Evolutionary conservation across 2,113 vertebrate species (phyloP).

Genomic region (Hymenochirus boettgeri): DNA sequence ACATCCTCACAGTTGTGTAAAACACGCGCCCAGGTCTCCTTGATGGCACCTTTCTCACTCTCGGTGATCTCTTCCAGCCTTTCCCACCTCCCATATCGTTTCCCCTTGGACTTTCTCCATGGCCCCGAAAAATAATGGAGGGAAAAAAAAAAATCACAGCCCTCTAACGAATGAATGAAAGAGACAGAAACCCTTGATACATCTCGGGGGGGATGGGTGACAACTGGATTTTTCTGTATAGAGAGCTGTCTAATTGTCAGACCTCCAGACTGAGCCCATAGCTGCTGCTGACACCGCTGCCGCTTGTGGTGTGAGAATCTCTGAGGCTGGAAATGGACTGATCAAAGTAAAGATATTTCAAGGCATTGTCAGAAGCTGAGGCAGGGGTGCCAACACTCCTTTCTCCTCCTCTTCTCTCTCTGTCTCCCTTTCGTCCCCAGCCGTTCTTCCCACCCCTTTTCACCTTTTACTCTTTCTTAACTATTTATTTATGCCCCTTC

Average conservation of each 20-base stretch:
- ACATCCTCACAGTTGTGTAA: slow-evolving; percentile 91
- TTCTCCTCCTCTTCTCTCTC: slow-evolving; percentile 12
- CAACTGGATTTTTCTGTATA: slow-evolving; percentile 37
- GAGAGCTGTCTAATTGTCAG: slow-evolving; percentile 49
- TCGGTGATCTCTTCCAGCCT: slow-evolving; percentile 85
- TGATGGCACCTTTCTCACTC: slow-evolving; percentile 81
- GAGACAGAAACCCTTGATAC: slow-evolving; percentile 13
- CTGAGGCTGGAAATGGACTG: slow-evolving; percentile 55
- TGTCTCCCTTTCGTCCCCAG: slow-evolving; percentile 29
- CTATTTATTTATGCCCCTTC: slow-evolving; percentile 21
- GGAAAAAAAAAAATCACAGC: slow-evolving; percentile 42
- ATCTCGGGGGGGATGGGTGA: background rate
- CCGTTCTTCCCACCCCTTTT: slow-evolving; percentile 15
- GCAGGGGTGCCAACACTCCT: slow-evolving; percentile 60
- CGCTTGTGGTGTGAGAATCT: slow-evolving; percentile 25
- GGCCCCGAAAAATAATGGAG: slow-evolving; percentile 61
- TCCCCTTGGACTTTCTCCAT: slow-evolving; percentile 85
- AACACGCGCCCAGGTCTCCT: slow-evolving; percentile 86
- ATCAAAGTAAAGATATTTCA: slow-evolving; percentile 65
- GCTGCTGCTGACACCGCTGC: slow-evolving; percentile 26
- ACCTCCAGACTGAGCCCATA: slow-evolving; percentile 50
- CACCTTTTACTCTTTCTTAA: background rate
- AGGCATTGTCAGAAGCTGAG: slow-evolving; percentile 61
- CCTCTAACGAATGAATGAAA: slow-evolving; percentile 19
- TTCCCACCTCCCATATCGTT: slow-evolving; percentile 78